These are phyloP conservation scores for Saturnia pavonia DNA, from an alignment of 2,888 invertebrate genomes.

Conservation along the genomic window DNA sequence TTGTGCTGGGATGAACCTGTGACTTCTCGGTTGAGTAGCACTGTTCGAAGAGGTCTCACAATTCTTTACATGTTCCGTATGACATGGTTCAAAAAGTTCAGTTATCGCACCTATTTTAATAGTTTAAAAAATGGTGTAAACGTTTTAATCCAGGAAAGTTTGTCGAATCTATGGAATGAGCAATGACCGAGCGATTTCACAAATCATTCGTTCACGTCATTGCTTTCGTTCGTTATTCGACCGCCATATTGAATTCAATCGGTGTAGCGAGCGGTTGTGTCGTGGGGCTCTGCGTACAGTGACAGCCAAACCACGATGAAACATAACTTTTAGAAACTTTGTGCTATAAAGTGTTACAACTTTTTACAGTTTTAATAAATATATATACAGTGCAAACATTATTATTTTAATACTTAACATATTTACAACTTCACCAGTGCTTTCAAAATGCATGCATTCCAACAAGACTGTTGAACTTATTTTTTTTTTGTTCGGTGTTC, in stretches of 20 bases:
- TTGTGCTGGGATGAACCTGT: too few species aligned
- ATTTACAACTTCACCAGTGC: slow-evolving; percentile 48
- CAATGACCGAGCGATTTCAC: slow-evolving; percentile 24
- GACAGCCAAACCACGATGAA: slow-evolving; percentile 69
- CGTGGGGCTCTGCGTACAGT: slow-evolving; percentile 57
- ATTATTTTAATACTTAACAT: slow-evolving; percentile 26
- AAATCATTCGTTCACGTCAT: slow-evolving; percentile 32
- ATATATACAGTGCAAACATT: slow-evolving; percentile 52
- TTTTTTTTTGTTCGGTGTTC: slow-evolving; percentile 67
- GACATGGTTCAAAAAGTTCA: neutral
- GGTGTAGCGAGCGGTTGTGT: slow-evolving; percentile 49
- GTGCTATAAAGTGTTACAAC: slow-evolving; percentile 44
- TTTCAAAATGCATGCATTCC: slow-evolving; percentile 77
- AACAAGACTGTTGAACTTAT: slow-evolving; percentile 76
- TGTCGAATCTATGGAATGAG: neutral
- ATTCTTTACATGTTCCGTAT: neutral
- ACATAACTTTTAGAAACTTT: slow-evolving; percentile 59
- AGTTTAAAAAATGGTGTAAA: too few species aligned
- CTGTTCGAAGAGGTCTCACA: neutral
- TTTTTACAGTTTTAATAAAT: slow-evolving; percentile 31
- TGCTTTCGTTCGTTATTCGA: slow-evolving; percentile 37
- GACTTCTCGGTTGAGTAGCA: neutral
- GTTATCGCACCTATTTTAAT: too few species aligned
- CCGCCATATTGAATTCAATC: slow-evolving; percentile 73
- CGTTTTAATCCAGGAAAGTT: neutral